phyloP scores from a whole-genome alignment of 2,888 invertebrate genomes.

The Cataglyphis cursor region DNA sequence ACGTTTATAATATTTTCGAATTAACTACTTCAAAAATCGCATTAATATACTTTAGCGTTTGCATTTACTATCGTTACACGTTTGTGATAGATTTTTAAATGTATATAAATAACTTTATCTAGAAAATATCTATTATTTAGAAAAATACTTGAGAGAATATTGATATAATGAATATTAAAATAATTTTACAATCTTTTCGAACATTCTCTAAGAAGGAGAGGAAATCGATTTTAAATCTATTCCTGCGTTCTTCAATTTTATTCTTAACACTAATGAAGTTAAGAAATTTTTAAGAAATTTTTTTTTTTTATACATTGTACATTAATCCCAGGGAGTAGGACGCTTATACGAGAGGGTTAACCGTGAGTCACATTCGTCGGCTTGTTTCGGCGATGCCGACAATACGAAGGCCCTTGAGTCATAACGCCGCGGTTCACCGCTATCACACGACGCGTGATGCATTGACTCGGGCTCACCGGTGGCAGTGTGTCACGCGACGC shows the following conservation, averaged over 20 bases:
- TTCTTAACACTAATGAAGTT: neutral
- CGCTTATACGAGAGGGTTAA: constrained; percentile 32
- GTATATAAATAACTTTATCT: no score
- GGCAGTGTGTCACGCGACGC: constrained; percentile 77
- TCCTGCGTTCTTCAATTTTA: neutral
- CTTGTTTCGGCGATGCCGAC: constrained; percentile 45
- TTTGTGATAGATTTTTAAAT: no score
- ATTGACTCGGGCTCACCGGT: constrained; percentile 57
- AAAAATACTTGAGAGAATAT: neutral
- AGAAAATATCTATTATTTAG: no score
- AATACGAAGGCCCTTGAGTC: constrained; percentile 61
- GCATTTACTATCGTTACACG: no score
- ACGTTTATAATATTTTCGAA: no score
- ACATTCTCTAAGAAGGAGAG: neutral
- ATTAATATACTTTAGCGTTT: no score
- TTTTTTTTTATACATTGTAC: no score
- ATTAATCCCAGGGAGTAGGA: constrained; percentile 5
- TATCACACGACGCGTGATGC: constrained; percentile 66
- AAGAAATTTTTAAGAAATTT: neutral
- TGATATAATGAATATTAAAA: neutral
- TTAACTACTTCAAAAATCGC: no score
- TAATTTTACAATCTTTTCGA: neutral
- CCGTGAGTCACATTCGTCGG: constrained; percentile 44
- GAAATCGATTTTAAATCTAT: neutral
- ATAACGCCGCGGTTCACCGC: constrained; percentile 34